A percentile compares a stretch with the other conserved stretches of the same genome.
phyloP scores from a whole-genome alignment of 2,888 invertebrate genomes.

The Coecobrya sp. region DNA sequence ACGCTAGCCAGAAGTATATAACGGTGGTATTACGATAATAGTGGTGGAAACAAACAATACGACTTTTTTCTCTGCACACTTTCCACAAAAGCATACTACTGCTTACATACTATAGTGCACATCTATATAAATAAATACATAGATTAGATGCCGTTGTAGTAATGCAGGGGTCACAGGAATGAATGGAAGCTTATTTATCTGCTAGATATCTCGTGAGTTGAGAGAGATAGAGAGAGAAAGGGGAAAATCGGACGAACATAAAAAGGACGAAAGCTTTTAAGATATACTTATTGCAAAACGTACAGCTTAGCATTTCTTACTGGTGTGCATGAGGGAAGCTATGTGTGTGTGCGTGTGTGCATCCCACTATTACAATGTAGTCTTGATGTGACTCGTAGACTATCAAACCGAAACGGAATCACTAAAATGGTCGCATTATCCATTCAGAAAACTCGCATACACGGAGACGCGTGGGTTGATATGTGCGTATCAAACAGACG shows the following conservation, averaged over 20 bases:
- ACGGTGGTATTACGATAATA: background rate
- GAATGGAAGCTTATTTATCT: constrained; percentile 36
- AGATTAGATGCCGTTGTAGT: constrained; percentile 51
- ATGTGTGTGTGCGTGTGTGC: constrained; percentile 18
- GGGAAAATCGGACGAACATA: constrained; percentile 67
- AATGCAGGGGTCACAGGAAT: constrained; percentile 68
- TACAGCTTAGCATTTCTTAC: constrained; percentile 46
- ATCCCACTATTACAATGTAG: constrained; percentile 7
- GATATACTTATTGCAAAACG: constrained; percentile 58
- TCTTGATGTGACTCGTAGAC: constrained; percentile 67
- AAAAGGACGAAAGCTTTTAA: constrained; percentile 72
- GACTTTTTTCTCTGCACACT: background rate
- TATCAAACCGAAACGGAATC: constrained; percentile 75
- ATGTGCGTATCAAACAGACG: constrained; percentile 7
- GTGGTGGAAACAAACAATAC: constrained; percentile 25
- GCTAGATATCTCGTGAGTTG: constrained; percentile 40
- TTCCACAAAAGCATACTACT: background rate
- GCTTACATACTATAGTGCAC: background rate
- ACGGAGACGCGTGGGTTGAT: background rate
- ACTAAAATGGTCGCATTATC: constrained; percentile 71
- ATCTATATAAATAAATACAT: constrained; percentile 45
- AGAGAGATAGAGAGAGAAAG: constrained; percentile 45
- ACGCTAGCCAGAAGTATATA: constrained; percentile 8
- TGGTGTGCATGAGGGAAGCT: background rate
- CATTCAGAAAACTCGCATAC: constrained; percentile 43